These are phyloP conservation scores for Sebastes vulpes DNA, from an alignment of 2,797 vertebrate species.

Conservation along the genomic window DNA sequence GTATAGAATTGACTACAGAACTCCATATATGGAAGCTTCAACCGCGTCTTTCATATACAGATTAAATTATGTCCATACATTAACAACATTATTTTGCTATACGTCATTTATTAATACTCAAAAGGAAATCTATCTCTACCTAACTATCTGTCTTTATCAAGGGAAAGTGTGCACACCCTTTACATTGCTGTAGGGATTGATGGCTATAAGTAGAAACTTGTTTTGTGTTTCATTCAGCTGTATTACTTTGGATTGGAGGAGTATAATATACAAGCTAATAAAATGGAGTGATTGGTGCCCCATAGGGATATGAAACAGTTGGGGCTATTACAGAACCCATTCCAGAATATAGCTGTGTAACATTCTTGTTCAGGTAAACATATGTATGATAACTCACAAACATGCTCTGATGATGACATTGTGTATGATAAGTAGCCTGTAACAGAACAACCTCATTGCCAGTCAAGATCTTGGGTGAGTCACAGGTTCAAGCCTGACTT, in stretches of 20 bases:
- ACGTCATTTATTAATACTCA: not conserved
- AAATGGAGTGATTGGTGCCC: slow-evolving; percentile 4
- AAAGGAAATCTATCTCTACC: not conserved
- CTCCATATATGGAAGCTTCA: slow-evolving; percentile 30
- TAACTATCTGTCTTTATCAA: not conserved
- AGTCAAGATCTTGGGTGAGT: slow-evolving; percentile 9
- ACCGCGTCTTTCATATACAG: not conserved
- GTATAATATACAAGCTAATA: not conserved
- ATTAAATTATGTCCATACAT: not conserved
- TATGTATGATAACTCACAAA: not conserved
- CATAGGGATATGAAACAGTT: not conserved
- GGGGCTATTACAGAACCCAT: not conserved
- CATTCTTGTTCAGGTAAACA: not conserved
- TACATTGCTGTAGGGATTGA: not conserved
- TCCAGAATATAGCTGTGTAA: slow-evolving; percentile 4
- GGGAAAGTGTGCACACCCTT: not conserved
- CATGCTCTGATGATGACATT: not conserved
- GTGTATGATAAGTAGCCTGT: not conserved
- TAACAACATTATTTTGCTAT: slow-evolving; percentile 2
- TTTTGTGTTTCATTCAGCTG: not conserved
- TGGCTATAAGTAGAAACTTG: not conserved
- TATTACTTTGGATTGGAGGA: not conserved
- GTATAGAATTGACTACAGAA: not conserved
- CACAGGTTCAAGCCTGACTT: slow-evolving; percentile 26
- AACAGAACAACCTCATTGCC: not conserved